phyloP scores from a whole-genome alignment of 1,140 invertebrate genomes.

The Anastatus disparis region DNA sequence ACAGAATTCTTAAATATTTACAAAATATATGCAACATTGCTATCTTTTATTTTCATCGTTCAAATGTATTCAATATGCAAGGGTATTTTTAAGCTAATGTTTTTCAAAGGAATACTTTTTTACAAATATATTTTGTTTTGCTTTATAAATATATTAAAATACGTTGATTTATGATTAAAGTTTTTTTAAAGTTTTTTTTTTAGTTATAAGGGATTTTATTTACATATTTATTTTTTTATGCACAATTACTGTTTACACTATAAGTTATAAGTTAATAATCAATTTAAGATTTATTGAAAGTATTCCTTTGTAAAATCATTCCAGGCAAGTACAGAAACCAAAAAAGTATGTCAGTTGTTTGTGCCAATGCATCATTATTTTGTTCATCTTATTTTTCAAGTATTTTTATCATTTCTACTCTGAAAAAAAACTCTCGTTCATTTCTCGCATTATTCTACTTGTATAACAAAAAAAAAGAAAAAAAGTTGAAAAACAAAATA shows the following conservation, averaged over 20 bases:
- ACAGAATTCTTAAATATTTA: background rate
- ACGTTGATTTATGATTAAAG: background rate
- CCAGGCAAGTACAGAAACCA: background rate
- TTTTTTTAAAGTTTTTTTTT: too few relatives aligned
- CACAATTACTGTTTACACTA: too few relatives aligned
- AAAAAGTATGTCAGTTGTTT: slow-evolving; percentile 13
- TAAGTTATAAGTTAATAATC: too few relatives aligned
- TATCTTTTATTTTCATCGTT: background rate
- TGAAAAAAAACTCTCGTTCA: too few relatives aligned
- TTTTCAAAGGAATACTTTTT: slow-evolving; percentile 10
- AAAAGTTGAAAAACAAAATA: background rate
- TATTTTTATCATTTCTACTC: background rate
- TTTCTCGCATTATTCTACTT: too few relatives aligned
- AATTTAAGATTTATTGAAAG: background rate
- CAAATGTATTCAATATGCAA: background rate
- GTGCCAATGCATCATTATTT: slow-evolving; percentile 33
- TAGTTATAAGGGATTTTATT: too few relatives aligned
- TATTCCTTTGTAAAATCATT: background rate
- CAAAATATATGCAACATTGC: background rate
- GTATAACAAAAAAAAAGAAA: background rate
- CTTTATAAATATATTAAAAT: background rate
- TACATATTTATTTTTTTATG: too few relatives aligned
- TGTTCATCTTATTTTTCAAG: background rate
- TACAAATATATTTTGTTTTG: background rate
- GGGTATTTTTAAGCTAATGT: too few relatives aligned